Conservation (phyloP, 1,140 invertebrate genomes). For the Drosophila parabipectinata region DNA sequence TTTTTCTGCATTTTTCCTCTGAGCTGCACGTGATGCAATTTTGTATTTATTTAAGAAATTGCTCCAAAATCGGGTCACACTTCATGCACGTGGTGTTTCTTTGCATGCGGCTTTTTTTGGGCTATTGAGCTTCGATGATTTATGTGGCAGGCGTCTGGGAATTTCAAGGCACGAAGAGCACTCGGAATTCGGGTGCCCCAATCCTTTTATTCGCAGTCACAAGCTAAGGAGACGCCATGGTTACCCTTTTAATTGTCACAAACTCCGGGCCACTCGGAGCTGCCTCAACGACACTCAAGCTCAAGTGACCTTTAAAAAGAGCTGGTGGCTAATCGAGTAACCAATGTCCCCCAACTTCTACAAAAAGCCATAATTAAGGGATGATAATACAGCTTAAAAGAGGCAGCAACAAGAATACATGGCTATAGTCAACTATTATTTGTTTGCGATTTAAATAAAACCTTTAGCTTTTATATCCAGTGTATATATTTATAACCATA, state of each 20-base stretch:
- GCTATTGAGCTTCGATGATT: constrained; percentile 57
- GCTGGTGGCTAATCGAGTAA: constrained; percentile 1
- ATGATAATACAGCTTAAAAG: not conserved
- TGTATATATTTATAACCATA: too few species aligned
- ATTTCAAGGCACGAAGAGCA: constrained; percentile 26
- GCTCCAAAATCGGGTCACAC: constrained; percentile 62
- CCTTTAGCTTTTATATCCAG: too few species aligned
- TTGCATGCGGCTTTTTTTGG: constrained; percentile 36
- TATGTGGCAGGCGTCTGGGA: constrained; percentile 54
- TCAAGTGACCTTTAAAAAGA: constrained; percentile 22
- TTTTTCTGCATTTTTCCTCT: constrained; percentile 3
- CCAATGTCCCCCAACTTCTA: not conserved
- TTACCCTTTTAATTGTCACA: constrained; percentile 31
- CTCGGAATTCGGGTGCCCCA: constrained; percentile 19
- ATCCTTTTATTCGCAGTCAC: constrained; percentile 5
- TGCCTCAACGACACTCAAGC: constrained; percentile 32
- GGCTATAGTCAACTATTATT: not conserved
- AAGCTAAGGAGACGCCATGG: constrained; percentile 20
- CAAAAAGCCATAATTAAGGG: not conserved
- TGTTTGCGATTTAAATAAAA: too few species aligned
- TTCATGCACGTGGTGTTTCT: constrained; percentile 58
- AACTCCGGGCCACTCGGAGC: constrained; percentile 31
- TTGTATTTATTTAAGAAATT: constrained; percentile 39
- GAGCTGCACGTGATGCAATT: constrained; percentile 57
- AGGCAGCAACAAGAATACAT: not conserved